A percentile compares a stretch with the other conserved stretches of the same genome.
These are phyloP conservation scores for Eonycteris spelaea DNA, from an alignment of 2,113 vertebrate species.

Conservation along the genomic window DNA sequence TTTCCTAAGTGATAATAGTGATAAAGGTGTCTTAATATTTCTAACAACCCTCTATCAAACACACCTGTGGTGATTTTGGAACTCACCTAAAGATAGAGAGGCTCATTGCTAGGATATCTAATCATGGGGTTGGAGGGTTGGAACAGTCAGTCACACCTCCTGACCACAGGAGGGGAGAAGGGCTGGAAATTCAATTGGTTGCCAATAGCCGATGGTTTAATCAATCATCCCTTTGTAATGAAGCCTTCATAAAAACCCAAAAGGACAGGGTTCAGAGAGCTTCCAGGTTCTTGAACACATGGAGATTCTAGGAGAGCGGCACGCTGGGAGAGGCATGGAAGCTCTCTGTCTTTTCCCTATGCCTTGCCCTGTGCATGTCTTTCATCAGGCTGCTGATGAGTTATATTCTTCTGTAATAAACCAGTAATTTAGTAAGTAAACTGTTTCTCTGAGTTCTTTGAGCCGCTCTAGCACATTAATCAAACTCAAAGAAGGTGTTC, in stretches of 20 bases:
- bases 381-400: background rate
- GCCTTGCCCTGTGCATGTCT: background rate
- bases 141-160: background rate
- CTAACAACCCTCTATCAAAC: background rate
- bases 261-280: background rate
- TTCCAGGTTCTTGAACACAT: rapidly evolving
- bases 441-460: background rate
- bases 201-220: background rate
- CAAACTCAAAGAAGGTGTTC: background rate
- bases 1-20: background rate
- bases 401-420: background rate
- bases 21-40: background rate
- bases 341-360: too few relatives aligned
- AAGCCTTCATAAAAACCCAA: background rate
- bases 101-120: background rate
- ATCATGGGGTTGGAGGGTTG: background rate
- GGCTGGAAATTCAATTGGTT: background rate
- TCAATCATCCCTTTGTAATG: background rate
- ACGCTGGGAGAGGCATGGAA: background rate
- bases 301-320: rapidly evolving
- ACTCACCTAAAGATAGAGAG: background rate
- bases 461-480: background rate
- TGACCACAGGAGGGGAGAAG: background rate
- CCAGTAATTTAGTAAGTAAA: background rate
- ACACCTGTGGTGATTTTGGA: background rate